Conservation (phyloP, 1,140 invertebrate species). For the Sesamia nonagrioides region DNA sequence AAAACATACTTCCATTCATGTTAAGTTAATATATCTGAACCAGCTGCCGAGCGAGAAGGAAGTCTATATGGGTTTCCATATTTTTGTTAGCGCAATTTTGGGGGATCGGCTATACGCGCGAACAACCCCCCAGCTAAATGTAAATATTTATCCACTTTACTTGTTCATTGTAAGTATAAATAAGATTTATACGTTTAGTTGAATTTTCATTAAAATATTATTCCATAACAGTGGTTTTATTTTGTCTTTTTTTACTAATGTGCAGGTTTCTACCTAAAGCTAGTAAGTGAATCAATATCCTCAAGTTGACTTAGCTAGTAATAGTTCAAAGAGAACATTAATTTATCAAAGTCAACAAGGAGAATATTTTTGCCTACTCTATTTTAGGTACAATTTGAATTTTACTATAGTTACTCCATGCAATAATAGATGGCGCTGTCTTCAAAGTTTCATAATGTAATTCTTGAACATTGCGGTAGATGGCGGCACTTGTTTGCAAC, state of each 20-base stretch:
- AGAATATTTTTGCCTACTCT: too few relatives aligned
- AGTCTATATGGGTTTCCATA: constrained; percentile 66
- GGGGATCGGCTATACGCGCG: constrained; percentile 58
- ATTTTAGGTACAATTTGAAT: too few relatives aligned
- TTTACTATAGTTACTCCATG: not conserved
- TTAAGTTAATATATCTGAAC: constrained; percentile 51
- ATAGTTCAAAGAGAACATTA: too few relatives aligned
- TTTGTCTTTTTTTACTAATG: constrained; percentile 15
- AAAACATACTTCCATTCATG: not conserved
- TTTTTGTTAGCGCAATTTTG: constrained; percentile 87
- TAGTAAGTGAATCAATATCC: too few relatives aligned
- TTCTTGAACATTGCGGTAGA: not conserved
- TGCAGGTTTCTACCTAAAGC: not conserved
- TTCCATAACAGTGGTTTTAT: constrained; percentile 60
- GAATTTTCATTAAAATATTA: constrained; percentile 86
- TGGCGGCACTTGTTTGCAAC: constrained; percentile 12
- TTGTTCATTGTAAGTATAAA: constrained; percentile 87
- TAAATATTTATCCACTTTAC: constrained; percentile 83
- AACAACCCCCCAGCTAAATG: constrained; percentile 66
- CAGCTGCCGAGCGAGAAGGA: constrained; percentile 63
- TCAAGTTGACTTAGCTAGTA: too few relatives aligned
- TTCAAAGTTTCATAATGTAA: not conserved
- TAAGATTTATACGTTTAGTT: constrained; percentile 88
- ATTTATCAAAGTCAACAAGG: too few relatives aligned
- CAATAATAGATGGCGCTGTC: constrained; percentile 14